phyloP scores from a whole-genome alignment of 2,888 invertebrate genomes.

The Drosophila multiciliata region DNA sequence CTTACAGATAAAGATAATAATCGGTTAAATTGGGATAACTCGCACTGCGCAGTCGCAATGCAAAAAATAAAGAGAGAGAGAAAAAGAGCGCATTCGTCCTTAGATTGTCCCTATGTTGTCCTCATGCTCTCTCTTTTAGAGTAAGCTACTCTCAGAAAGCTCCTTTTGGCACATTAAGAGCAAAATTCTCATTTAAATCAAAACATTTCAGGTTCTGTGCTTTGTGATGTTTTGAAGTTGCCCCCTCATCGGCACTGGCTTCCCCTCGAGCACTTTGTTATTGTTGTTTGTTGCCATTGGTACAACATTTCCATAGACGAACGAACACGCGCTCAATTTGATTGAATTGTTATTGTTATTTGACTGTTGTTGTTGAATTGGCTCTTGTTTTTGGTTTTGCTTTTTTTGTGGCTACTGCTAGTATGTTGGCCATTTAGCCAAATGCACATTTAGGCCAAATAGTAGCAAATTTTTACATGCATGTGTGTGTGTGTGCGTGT shows the following conservation, averaged over 20 bases:
- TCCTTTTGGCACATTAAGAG: not conserved
- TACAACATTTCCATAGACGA: slow-evolving; percentile 59
- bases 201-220: slow-evolving; percentile 49
- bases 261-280: not conserved
- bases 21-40: slow-evolving; percentile 61
- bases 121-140: not conserved
- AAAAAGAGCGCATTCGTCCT: not conserved
- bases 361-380: slow-evolving; percentile 41
- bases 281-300: slow-evolving; percentile 52
- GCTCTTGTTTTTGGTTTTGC: not conserved
- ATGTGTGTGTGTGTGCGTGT: slow-evolving; percentile 6
- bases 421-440: slow-evolving; percentile 58
- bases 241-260: not conserved
- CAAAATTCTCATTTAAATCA: slow-evolving; percentile 52
- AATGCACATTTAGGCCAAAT: slow-evolving; percentile 71
- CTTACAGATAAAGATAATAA: slow-evolving; percentile 43
- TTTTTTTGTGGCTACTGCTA: slow-evolving; percentile 45
- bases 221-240: slow-evolving; percentile 44
- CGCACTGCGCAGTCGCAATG: slow-evolving; percentile 37
- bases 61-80: slow-evolving; percentile 2
- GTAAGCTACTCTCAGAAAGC: slow-evolving; percentile 10
- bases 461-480: slow-evolving; percentile 37
- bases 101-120: not conserved
- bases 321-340: slow-evolving; percentile 62
- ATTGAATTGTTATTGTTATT: slow-evolving; percentile 75